Evolutionary conservation across 2,113 vertebrate genomes (phyloP), one percentile per base, ranked within the genome.

Genomic region (Misgurnus mizolepis): DNA sequence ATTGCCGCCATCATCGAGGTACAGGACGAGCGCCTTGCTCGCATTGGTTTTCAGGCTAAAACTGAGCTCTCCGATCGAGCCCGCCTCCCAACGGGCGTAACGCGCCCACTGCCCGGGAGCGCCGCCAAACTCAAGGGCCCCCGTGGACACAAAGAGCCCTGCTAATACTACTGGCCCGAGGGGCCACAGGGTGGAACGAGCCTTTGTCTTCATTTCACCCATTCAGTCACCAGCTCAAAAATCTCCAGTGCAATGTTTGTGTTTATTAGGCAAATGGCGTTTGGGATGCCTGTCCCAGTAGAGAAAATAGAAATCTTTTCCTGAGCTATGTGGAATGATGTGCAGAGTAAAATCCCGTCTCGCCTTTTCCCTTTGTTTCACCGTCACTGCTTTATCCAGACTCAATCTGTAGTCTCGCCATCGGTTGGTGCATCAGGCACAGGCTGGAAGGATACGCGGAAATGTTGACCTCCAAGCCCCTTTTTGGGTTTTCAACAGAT

Each of bases 1-100:
- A 92, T 97, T 95, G 55, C 96, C 96, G 0, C 96, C 96, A 14
- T 98, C 96, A 1, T 98, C 96, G 85, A 96, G 90, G 90, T 98
- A 98, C 55, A 98, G 95, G 68, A 98, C 92, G 78, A 97, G 85
- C 14, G 95, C 95, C 82, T 95, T 94, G 76, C 95, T 94, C 73
- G 92, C 83, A 82, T 98, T 98, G 86, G 95, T 96, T 88, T 95
- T 95, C 65, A 98, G 78, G 80, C 95, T 96, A 89, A 98, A 98
- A 89, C 95, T 98, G 61, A 98, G 93, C 83, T 97, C 95, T 0
- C 95, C 96, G 0, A 93, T 92, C 0, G 94, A 92, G 41, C 93
- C 94, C 1, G 95, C 95, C 40, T 95, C 93, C 95, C 96, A 97
- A 72, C 95, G 95, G 4, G 92, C 94, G 0, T 98, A 98, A 10